phyloP scores from a whole-genome alignment of 92 coral and sea anemone genomes.

The Umimayanthus chanpuru region DNA sequence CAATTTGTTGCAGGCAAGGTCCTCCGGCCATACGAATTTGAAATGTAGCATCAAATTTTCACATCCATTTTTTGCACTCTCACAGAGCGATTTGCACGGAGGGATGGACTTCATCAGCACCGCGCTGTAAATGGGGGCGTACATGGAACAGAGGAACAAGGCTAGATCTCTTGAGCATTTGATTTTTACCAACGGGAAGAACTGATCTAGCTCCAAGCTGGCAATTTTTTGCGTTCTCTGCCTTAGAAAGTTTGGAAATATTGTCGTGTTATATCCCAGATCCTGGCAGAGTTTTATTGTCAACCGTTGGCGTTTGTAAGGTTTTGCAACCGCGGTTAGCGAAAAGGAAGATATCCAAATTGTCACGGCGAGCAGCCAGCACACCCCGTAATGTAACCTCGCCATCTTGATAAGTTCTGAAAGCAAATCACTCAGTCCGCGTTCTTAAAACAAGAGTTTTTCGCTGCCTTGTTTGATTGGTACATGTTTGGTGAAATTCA shows the following conservation, averaged over 20 bases:
- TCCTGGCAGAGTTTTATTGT: slow-evolving; percentile 37
- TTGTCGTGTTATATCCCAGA: slow-evolving; percentile 47
- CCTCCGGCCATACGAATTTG: slow-evolving; percentile 45
- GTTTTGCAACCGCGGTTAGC: background rate
- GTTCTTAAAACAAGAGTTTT: slow-evolving; percentile 17
- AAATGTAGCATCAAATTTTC: slow-evolving; percentile 22
- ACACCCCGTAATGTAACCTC: background rate
- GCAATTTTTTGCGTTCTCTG: slow-evolving; percentile 40
- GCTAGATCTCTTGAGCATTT: slow-evolving; percentile 52
- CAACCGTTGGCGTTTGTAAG: slow-evolving; percentile 24
- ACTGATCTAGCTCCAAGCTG: slow-evolving; percentile 9
- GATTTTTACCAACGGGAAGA: slow-evolving; percentile 39
- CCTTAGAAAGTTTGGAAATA: slow-evolving; percentile 57
- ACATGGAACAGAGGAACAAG: slow-evolving; percentile 46
- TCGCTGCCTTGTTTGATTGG: background rate
- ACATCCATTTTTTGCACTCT: slow-evolving; percentile 52
- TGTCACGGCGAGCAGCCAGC: background rate
- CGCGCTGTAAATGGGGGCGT: slow-evolving; percentile 52
- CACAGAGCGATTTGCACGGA: slow-evolving; percentile 60
- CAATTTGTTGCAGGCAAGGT: slow-evolving; percentile 42
- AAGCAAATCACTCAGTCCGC: background rate
- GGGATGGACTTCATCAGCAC: slow-evolving; percentile 18
- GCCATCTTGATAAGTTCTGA: slow-evolving; percentile 26
- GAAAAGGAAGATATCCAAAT: background rate
- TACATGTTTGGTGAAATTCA: slow-evolving; percentile 15